Evolutionary conservation across 2,888 invertebrate genomes (phyloP).

Genomic region (Therioaphis trifolii): DNA sequence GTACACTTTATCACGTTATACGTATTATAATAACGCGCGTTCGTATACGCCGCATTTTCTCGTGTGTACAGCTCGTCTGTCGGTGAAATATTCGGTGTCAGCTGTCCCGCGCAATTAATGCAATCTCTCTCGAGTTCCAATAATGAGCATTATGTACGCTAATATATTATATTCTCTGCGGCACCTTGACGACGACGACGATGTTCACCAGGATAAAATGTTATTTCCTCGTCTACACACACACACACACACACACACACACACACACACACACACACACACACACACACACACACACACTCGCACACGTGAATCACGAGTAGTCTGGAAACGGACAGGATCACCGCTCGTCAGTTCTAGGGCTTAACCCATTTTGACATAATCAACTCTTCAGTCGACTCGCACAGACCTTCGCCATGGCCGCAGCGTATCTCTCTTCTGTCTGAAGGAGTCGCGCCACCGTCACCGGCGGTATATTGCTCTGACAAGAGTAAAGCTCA

Average conservation of each 20-base stretch:
- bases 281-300: no score
- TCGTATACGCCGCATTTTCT: no score
- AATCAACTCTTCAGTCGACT: background rate
- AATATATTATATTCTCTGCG: background rate
- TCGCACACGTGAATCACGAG: background rate
- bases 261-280: no score
- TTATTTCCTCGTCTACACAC: background rate
- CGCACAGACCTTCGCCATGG: background rate
- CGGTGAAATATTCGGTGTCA: no score
- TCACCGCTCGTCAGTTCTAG: background rate
- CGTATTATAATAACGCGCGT: no score
- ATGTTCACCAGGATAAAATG: background rate
- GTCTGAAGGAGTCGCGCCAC: background rate
- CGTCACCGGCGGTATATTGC: background rate
- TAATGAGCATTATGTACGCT: background rate
- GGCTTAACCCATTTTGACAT: slow-evolving; percentile 38
- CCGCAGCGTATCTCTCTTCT: no score
- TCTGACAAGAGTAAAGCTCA: slow-evolving; percentile 22
- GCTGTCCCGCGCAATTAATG: no score
- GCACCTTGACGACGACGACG: background rate
- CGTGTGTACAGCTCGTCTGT: background rate
- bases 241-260: background rate
- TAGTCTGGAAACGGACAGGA: background rate
- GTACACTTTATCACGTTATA: no score
- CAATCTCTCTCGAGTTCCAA: background rate